phyloP scores from a whole-genome alignment of 2,888 invertebrate species.

The Leptinotarsa tumamoca region DNA sequence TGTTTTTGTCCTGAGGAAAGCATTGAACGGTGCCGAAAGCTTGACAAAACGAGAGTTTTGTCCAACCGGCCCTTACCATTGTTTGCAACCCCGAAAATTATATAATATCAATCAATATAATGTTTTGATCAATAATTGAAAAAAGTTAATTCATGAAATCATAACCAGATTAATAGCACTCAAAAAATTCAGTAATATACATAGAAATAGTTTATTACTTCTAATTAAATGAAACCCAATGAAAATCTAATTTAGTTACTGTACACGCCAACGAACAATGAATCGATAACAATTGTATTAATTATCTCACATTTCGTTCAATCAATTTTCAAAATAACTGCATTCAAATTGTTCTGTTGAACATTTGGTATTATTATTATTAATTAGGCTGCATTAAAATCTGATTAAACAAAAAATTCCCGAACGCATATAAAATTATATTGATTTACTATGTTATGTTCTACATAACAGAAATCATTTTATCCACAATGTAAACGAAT shows the following conservation, averaged over 20 bases:
- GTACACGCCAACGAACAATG: background rate
- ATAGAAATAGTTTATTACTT: background rate
- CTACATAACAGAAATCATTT: background rate
- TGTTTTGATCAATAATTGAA: too few species aligned
- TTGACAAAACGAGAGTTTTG: too few species aligned
- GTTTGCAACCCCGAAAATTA: too few species aligned
- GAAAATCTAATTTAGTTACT: background rate
- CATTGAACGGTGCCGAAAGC: too few species aligned
- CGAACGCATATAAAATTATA: background rate
- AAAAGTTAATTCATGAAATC: too few species aligned
- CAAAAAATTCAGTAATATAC: background rate
- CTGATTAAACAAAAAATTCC: background rate
- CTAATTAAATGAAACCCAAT: background rate
- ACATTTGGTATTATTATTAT: background rate
- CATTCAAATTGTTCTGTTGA: background rate
- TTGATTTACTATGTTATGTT: background rate
- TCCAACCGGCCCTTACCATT: too few species aligned
- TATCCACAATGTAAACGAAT: background rate
- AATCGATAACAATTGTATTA: background rate
- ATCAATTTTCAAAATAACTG: background rate
- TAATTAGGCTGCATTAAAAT: background rate
- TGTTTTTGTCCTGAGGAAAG: too few species aligned
- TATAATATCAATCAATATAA: too few species aligned
- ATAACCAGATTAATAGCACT: background rate
- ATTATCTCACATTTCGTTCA: background rate